phyloP scores from a whole-genome alignment of 1,140 invertebrate genomes.

The Lucilia sericata region DNA sequence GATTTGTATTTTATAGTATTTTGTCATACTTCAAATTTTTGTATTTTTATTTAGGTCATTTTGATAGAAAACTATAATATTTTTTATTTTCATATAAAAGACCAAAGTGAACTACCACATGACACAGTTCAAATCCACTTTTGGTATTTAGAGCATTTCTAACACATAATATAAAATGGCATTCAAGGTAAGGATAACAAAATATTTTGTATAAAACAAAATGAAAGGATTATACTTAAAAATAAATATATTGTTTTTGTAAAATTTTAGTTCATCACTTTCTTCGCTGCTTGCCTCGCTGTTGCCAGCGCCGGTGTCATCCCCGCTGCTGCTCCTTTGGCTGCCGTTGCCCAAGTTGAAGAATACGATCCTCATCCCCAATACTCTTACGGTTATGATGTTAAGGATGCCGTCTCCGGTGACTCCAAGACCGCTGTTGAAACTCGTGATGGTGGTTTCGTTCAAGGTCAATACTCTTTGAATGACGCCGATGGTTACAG shows the following conservation, averaged over 20 bases:
- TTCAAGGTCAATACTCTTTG: slow-evolving; percentile 68
- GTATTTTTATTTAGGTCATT: not conserved
- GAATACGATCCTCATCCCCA: slow-evolving; percentile 73
- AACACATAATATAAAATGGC: slow-evolving; percentile 58
- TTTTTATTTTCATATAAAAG: slow-evolving; percentile 38
- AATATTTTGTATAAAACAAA: not conserved
- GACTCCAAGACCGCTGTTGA: slow-evolving; percentile 67
- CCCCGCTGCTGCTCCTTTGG: slow-evolving; percentile 41
- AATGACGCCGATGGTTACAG: slow-evolving; percentile 68
- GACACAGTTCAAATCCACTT: slow-evolving; percentile 62
- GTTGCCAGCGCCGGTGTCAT: slow-evolving; percentile 63
- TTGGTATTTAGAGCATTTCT: slow-evolving; percentile 66
- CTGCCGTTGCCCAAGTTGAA: slow-evolving; percentile 53
- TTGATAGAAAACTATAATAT: not conserved
- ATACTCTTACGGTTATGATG: slow-evolving; percentile 77
- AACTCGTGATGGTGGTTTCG: slow-evolving; percentile 67
- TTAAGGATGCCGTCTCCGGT: slow-evolving; percentile 73
- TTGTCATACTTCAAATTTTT: not conserved
- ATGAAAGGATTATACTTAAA: too few species aligned
- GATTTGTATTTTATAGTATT: not conserved
- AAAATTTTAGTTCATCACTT: slow-evolving; percentile 59
- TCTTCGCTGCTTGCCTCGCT: slow-evolving; percentile 63
- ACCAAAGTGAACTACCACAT: not conserved
- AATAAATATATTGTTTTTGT: not conserved
- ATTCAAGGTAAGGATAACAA: slow-evolving; percentile 62